A percentile compares a stretch with the other conserved stretches of the same genome.
These are phyloP conservation scores for Oryctolagus cuniculus DNA, from an alignment of 2,113 vertebrate genomes.

Conservation along the genomic window DNA sequence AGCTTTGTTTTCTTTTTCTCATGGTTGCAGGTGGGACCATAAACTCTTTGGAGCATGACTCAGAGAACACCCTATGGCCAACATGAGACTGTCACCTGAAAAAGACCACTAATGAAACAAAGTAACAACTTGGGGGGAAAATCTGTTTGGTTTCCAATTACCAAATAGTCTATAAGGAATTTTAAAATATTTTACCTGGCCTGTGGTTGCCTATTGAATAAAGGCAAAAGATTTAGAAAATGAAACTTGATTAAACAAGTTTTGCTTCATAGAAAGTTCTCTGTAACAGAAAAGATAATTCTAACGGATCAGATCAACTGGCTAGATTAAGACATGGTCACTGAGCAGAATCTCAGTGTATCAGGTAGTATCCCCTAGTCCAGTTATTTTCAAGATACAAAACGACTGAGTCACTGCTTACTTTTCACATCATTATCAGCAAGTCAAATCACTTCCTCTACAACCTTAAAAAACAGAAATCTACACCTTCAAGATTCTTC, in stretches of 20 bases:
- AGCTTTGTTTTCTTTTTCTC: slow-evolving; percentile 81
- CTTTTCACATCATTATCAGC: not conserved
- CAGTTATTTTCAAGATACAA: slow-evolving; percentile 15
- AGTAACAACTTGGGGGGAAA: slow-evolving; percentile 84
- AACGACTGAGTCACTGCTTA: slow-evolving; percentile 19
- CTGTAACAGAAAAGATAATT: slow-evolving; percentile 69
- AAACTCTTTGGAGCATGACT: slow-evolving; percentile 85
- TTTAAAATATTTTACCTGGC: slow-evolving; percentile 90
- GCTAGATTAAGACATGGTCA: slow-evolving; percentile 65
- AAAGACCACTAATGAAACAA: slow-evolving; percentile 87
- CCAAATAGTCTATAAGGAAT: slow-evolving; percentile 87
- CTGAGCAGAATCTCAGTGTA: not conserved
- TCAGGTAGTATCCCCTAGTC: not conserved
- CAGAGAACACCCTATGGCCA: slow-evolving; percentile 85
- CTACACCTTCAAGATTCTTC: not conserved
- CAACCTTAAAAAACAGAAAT: not conserved
- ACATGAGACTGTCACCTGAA: slow-evolving; percentile 80
- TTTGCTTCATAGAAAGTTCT: slow-evolving; percentile 68
- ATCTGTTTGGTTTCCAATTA: slow-evolving; percentile 85
- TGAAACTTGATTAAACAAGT: slow-evolving; percentile 73
- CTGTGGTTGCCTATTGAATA: slow-evolving; percentile 81
- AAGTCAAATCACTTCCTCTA: not conserved
- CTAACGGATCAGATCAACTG: slow-evolving; percentile 40
- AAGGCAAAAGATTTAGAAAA: slow-evolving; percentile 78
- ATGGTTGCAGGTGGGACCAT: slow-evolving; percentile 86